Conservation (phyloP, 2,797 vertebrate genomes). For the Mycteria americana region DNA sequence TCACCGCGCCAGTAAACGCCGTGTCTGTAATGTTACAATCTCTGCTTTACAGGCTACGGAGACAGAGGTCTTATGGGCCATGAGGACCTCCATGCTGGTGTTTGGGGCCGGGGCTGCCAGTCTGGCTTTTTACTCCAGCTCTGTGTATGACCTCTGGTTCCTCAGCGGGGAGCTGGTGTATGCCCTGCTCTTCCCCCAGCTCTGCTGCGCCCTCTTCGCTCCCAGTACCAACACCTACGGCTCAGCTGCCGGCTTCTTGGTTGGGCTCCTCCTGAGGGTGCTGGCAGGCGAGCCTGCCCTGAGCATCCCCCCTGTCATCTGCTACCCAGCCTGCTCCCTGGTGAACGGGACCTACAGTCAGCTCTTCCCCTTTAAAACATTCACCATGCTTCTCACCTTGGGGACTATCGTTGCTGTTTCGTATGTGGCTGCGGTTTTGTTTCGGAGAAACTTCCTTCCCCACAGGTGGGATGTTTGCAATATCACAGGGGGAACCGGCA, state of each 20-base stretch:
- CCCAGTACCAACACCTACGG: slow-evolving; percentile 79
- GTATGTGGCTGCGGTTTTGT: slow-evolving; percentile 63
- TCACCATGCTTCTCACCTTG: slow-evolving; percentile 75
- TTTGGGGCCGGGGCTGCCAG: slow-evolving; percentile 73
- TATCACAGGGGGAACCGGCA: not conserved
- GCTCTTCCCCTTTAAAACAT: slow-evolving; percentile 81
- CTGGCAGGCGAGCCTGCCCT: slow-evolving; percentile 70
- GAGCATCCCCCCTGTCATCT: slow-evolving; percentile 69
- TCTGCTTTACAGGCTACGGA: slow-evolving; percentile 77
- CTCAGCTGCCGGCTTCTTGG: slow-evolving; percentile 69
- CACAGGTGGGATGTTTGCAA: slow-evolving; percentile 77
- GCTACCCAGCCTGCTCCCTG: slow-evolving; percentile 73
- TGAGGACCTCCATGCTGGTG: slow-evolving; percentile 76
- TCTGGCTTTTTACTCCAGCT: slow-evolving; percentile 77
- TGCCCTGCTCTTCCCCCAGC: slow-evolving; percentile 82
- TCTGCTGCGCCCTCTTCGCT: slow-evolving; percentile 81
- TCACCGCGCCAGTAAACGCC: not conserved
- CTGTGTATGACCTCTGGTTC: slow-evolving; percentile 81
- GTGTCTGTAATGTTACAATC: not conserved
- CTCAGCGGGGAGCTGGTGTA: slow-evolving; percentile 83
- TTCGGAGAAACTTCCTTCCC: slow-evolving; percentile 77
- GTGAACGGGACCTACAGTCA: slow-evolving; percentile 67
- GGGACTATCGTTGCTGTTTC: slow-evolving; percentile 74
- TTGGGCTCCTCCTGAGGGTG: slow-evolving; percentile 69
- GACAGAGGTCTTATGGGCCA: slow-evolving; percentile 79